Evolutionary conservation across 2,113 vertebrate species (phyloP), one percentile per base, ranked within the genome.

Genomic region (Gnathonemus longibarbis): DNA sequence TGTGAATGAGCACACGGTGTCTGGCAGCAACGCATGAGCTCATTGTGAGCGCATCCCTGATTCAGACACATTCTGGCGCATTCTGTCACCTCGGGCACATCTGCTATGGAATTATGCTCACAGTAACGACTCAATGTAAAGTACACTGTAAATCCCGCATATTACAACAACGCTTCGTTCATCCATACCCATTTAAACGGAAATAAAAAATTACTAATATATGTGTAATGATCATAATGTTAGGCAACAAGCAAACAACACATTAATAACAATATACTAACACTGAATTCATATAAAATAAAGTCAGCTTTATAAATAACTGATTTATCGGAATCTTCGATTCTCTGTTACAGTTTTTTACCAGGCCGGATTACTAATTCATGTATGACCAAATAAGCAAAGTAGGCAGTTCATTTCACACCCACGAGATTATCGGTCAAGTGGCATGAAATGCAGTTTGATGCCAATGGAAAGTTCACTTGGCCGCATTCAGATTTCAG

Each of bases 51-150:
- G 56, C 39, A 48, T 66, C 62, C 3, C 35, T 62, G 87, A 88
- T 45, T 88, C 87, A 88, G 87, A 45, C 52, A 88, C 87, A 88
- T 88, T 88, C 27, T 56, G 86, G 52, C 7, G 17, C 86, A 86
- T 50, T 88, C 52, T 66, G 87, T 11, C 87, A 88, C 87, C 39
- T 58, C 87, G n/a, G 53, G 19, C 39, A 45, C 53, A 58, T 42
- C 87, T 42, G 87, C 87, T 46, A 39, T 46, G 87, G 87, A 66
- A 42, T 88, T 66, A 45, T 35, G 7, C 21, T 85, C 53, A 48
- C 42, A 46, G 8, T 58, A 50, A 85, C 35, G 35, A 39, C 39
- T 89, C 89, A 87, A 9, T 39, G 49, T 56, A 50, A 87, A 56
- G 85, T 15, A 53, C 85, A 56, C 50, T 53, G 85, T 31, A 87